Evolutionary conservation across 2,888 invertebrate genomes (phyloP).

Genomic region (Sesia bembeciformis): DNA sequence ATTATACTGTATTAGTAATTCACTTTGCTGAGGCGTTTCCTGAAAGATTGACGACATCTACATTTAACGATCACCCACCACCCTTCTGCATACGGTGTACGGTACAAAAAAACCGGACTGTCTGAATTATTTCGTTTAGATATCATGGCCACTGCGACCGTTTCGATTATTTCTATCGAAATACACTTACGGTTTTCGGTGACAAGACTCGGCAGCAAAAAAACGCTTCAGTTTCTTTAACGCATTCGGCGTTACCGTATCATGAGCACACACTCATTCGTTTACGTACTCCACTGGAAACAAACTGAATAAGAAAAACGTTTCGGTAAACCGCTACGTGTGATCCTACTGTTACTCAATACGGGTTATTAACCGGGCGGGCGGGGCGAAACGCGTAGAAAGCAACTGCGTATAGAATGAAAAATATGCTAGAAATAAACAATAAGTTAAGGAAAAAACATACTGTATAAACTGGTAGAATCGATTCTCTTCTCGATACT

Average conservation of each 20-base stretch:
- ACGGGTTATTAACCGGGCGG: no score
- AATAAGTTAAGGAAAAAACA: no score
- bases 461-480: no score
- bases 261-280: not conserved
- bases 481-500: no score
- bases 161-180: not conserved
- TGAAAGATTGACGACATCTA: no score
- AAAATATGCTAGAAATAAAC: no score
- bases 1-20: no score
- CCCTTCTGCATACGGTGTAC: not conserved
- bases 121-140: not conserved
- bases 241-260: not conserved
- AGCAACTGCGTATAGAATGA: no score
- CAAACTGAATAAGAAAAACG: not conserved
- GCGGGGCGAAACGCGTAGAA: no score
- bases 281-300: not conserved
- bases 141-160: not conserved
- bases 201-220: not conserved
- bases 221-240: not conserved
- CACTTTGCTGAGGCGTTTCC: no score
- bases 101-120: not conserved
- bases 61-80: not conserved
- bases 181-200: not conserved
- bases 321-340: no score
- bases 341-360: no score